Percentiles rank a stretch among this genome's conserved stretches.
phyloP scores from a whole-genome alignment of 2,113 vertebrate genomes.

The Phylloscopus trochiloides region DNA sequence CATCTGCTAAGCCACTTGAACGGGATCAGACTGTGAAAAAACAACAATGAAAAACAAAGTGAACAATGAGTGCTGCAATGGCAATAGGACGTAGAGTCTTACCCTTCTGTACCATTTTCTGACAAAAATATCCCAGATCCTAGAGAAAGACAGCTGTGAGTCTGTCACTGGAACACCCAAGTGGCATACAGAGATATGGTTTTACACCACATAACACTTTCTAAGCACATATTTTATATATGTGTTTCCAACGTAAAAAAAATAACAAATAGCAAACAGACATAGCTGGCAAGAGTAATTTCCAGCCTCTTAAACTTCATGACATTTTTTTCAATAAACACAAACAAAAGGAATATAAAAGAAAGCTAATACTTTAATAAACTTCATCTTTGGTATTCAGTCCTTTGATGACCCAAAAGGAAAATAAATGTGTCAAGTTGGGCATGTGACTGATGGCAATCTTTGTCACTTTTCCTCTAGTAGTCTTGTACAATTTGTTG shows the following conservation, averaged over 20 bases:
- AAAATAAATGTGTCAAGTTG: not conserved
- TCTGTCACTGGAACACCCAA: not conserved
- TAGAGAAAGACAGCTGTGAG: not conserved
- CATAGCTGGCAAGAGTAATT: not conserved
- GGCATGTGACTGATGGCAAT: not conserved
- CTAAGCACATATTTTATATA: not conserved
- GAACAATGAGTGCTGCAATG: not conserved
- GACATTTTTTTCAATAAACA: not conserved
- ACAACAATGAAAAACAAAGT: not conserved
- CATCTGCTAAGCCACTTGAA: constrained; percentile 44
- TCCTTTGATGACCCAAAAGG: not conserved
- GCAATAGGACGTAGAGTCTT: not conserved
- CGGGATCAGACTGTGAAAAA: not conserved
- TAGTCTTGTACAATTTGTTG: not conserved
- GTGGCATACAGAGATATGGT: rapidly evolving
- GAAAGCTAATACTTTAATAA: not conserved
- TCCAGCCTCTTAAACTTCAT: not conserved
- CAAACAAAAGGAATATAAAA: not conserved
- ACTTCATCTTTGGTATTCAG: not conserved
- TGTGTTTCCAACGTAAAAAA: not conserved
- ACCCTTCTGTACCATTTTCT: not conserved
- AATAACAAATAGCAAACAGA: not conserved
- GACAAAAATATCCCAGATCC: not conserved
- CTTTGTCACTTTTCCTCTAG: not conserved
- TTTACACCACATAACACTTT: not conserved